Evolutionary conservation across 2,113 vertebrate species (phyloP).

Genomic region (Hemichromis elongatus): DNA sequence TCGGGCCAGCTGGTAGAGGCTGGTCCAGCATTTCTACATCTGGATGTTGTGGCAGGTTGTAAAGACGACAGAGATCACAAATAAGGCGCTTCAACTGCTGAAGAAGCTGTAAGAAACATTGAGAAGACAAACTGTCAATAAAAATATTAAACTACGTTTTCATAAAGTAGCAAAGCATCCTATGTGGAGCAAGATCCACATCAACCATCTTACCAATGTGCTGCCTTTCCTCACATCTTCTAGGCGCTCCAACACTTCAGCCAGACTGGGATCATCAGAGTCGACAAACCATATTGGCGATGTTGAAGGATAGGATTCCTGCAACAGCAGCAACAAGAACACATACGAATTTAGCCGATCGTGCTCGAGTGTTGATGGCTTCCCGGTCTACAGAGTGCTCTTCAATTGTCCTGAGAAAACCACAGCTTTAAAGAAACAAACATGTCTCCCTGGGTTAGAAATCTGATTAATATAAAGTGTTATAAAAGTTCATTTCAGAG

Average conservation of each 20-base stretch:
- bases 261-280: slow-evolving; percentile 96
- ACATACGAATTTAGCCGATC: not conserved
- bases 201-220: slow-evolving; percentile 80
- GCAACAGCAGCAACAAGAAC: slow-evolving; percentile 1
- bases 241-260: slow-evolving; percentile 90
- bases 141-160: not conserved
- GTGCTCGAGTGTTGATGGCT: not conserved
- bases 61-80: slow-evolving; percentile 95
- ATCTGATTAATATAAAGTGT: not conserved
- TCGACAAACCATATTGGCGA: slow-evolving; percentile 99
- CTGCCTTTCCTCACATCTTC: slow-evolving; percentile 93
- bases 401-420: not conserved
- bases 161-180: not conserved
- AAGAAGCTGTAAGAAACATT: slow-evolving; percentile 75
- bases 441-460: not conserved
- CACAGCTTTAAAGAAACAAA: not conserved
- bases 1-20: slow-evolving; percentile 89
- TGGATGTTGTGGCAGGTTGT: slow-evolving; percentile 95
- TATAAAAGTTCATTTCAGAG: not conserved
- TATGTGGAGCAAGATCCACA: not conserved
- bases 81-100: slow-evolving; percentile 96
- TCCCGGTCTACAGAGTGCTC: not conserved
- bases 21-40: slow-evolving; percentile 98
- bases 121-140: not conserved
- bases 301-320: slow-evolving; percentile 96